Conservation (phyloP, 1,140 invertebrate species). For the Drosophila sturtevanti region DNA sequence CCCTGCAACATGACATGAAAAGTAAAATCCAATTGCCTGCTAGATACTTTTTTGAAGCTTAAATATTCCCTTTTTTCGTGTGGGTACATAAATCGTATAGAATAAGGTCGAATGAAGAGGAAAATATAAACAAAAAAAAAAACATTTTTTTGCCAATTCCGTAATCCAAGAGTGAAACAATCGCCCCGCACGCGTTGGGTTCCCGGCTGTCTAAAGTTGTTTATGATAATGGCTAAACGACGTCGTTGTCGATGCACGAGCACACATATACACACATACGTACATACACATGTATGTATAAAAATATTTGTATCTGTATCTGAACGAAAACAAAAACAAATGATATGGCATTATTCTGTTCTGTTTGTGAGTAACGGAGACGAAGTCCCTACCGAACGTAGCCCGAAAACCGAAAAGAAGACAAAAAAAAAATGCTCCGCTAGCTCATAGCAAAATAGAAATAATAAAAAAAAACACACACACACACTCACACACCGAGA, state of each 20-base stretch:
- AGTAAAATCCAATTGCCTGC: too few species aligned
- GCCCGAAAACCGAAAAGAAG: constrained; percentile 16
- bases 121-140: constrained; percentile 31
- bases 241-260: constrained; percentile 11
- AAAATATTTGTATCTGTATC: constrained; percentile 12
- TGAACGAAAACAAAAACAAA: constrained; percentile 28
- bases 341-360: constrained; percentile 59
- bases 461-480: constrained; percentile 20
- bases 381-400: constrained; percentile 53
- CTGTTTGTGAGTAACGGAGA: constrained; percentile 45
- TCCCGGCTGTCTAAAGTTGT: constrained; percentile 76
- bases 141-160: constrained; percentile 55
- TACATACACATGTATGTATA: background rate
- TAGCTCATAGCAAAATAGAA: constrained; percentile 9
- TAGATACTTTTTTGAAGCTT: too few species aligned
- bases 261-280: too few species aligned
- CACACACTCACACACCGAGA: too few species aligned
- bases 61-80: background rate
- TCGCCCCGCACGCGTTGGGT: constrained; percentile 48
- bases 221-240: constrained; percentile 68
- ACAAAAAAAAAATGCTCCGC: background rate
- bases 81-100: background rate
- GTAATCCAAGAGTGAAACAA: constrained; percentile 62
- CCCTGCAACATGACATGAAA: too few species aligned
- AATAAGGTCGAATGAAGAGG: constrained; percentile 11